phyloP scores from a whole-genome alignment of 2,797 vertebrate genomes.

The Eulemur rubriventer region DNA sequence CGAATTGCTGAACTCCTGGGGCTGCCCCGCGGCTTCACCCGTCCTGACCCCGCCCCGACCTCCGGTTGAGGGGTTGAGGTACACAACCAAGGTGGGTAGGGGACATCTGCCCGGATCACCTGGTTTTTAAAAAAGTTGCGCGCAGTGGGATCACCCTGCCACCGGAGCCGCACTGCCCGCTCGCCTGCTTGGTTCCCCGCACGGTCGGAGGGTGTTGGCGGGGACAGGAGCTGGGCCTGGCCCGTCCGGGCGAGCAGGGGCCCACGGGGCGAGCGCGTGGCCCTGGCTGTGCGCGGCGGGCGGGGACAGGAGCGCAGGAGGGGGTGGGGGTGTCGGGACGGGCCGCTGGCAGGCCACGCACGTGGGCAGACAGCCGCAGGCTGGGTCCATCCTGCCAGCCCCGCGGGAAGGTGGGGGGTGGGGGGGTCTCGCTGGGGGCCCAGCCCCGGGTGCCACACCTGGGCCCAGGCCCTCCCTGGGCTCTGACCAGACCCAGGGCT shows the following conservation, averaged over 20 bases:
- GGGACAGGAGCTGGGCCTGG: not conserved
- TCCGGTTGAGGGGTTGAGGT: not conserved
- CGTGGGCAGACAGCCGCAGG: not conserved
- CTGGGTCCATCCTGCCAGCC: not conserved
- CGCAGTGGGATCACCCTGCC: not conserved
- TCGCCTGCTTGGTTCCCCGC: not conserved
- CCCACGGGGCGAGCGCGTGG: no score
- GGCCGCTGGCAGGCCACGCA: rapidly evolving
- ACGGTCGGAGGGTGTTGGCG: rapidly evolving
- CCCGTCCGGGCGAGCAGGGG: not conserved
- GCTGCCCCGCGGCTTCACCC: not conserved
- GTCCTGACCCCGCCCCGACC: no score
- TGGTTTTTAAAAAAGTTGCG: not conserved
- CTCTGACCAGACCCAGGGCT: not conserved
- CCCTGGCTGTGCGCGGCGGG: no score
- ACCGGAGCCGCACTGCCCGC: not conserved
- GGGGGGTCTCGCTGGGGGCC: not conserved
- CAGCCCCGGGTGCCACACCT: no score
- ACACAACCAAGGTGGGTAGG: rapidly evolving
- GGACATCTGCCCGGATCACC: not conserved
- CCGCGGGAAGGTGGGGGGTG: no score
- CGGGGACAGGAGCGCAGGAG: no score
- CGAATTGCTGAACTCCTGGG: not conserved
- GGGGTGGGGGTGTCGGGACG: not conserved
- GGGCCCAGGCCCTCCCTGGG: not conserved